These are phyloP conservation scores for Drosophila pegasa DNA, from an alignment of 2,888 invertebrate species.

Conservation along the genomic window DNA sequence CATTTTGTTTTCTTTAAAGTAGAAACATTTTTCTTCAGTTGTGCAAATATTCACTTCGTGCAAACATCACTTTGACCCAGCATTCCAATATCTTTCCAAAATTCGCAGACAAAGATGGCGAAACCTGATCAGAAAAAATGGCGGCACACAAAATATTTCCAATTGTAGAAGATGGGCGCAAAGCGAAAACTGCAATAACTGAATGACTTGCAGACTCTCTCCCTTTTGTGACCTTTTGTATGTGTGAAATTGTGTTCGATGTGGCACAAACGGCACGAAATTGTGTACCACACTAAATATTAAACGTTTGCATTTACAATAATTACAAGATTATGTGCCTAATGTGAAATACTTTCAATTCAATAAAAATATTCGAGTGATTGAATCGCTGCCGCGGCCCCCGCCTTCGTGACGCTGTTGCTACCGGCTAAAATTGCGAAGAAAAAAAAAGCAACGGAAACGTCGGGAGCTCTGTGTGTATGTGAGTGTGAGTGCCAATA, in stretches of 20 bases:
- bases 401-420: slow-evolving; percentile 37
- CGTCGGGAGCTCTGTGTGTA: slow-evolving; percentile 17
- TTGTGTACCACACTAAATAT: slow-evolving; percentile 6
- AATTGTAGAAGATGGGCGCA: slow-evolving; percentile 27
- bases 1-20: not conserved
- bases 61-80: not conserved
- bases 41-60: not conserved
- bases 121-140: slow-evolving; percentile 40
- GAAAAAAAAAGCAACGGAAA: slow-evolving; percentile 40
- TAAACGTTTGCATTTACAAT: slow-evolving; percentile 26
- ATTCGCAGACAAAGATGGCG: slow-evolving; percentile 19
- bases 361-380: slow-evolving; percentile 15
- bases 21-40: not conserved
- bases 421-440: slow-evolving; percentile 64
- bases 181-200: slow-evolving; percentile 22
- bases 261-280: slow-evolving; percentile 46
- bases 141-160: slow-evolving; percentile 26
- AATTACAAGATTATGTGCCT: slow-evolving; percentile 40
- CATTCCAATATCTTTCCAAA: not conserved
- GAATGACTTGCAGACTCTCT: slow-evolving; percentile 32
- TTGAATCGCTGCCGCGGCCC: slow-evolving; percentile 19
- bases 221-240: not conserved
- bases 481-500: slow-evolving; percentile 44
- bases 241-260: slow-evolving; percentile 16
- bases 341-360: slow-evolving; percentile 34